phyloP scores from a whole-genome alignment of 2,888 invertebrate species.

The Xestoiulus laeticollis region DNA sequence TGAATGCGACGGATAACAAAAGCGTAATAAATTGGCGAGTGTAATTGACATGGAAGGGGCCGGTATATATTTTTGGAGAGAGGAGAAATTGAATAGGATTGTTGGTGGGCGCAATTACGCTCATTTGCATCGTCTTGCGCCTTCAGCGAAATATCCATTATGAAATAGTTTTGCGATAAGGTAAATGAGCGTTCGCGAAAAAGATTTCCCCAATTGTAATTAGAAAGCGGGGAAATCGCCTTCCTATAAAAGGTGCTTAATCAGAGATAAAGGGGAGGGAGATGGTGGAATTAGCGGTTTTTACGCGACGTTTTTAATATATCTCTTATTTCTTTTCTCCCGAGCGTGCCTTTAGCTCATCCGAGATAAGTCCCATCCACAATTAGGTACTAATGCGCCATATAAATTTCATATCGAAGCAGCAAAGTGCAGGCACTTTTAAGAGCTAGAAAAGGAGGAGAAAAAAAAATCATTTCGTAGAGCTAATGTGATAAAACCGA shows the following conservation, averaged over 20 bases:
- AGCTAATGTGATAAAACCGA: slow-evolving; percentile 33
- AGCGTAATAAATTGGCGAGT: slow-evolving; percentile 7
- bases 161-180: not conserved
- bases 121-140: not conserved
- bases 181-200: not conserved
- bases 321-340: slow-evolving; percentile 10
- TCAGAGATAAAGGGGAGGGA: slow-evolving; percentile 21
- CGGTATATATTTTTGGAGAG: not conserved
- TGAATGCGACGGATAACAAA: not conserved
- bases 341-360: slow-evolving; percentile 18
- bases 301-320: slow-evolving; percentile 2
- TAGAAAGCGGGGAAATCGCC: not conserved
- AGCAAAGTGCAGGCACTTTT: slow-evolving; percentile 20
- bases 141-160: not conserved
- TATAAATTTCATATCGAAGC: slow-evolving; percentile 37
- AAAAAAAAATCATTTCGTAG: slow-evolving; percentile 6
- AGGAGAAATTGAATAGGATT: not conserved
- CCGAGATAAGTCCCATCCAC: slow-evolving; percentile 21
- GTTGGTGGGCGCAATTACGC: slow-evolving; percentile 15
- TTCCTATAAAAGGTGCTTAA: slow-evolving; percentile 18
- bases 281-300: slow-evolving; percentile 6
- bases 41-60: not conserved
- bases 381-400: slow-evolving; percentile 37
- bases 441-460: not conserved
- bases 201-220: slow-evolving; percentile 17